phyloP scores from a whole-genome alignment of 2,113 vertebrate genomes.

The Eupsittula cactorum region DNA sequence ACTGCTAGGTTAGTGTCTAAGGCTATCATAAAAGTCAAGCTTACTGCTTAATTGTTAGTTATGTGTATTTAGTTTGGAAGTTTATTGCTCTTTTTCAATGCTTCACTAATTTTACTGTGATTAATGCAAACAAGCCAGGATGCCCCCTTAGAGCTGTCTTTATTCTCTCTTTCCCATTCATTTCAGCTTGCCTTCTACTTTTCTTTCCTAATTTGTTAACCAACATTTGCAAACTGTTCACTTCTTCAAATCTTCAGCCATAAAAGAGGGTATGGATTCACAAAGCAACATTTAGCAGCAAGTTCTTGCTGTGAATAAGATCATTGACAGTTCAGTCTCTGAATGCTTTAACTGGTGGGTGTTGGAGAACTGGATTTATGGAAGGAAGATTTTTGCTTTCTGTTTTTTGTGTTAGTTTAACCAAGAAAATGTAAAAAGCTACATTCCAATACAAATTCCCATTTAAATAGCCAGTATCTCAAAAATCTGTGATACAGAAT shows the following conservation, averaged over 20 bases:
- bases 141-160: constrained; percentile 25
- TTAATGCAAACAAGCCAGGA: neutral
- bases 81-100: constrained; percentile 37
- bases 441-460: neutral
- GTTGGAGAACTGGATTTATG: neutral
- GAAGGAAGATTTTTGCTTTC: neutral
- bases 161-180: constrained; percentile 36
- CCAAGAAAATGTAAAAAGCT: neutral
- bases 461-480: neutral
- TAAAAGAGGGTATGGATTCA: neutral
- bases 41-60: constrained; percentile 21
- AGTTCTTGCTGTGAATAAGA: neutral
- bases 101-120: constrained; percentile 48
- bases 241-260: neutral
- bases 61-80: constrained; percentile 18
- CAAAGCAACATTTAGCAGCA: neutral
- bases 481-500: neutral
- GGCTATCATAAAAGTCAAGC: constrained; percentile 9
- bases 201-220: neutral
- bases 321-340: neutral
- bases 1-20: constrained; percentile 26
- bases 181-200: constrained; percentile 41
- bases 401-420: neutral
- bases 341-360: neutral
- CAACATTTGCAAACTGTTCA: neutral